Evolutionary conservation across 2,113 vertebrate species (phyloP), one percentile per base, ranked within the genome.

Genomic region (Megaptera novaeangliae): DNA sequence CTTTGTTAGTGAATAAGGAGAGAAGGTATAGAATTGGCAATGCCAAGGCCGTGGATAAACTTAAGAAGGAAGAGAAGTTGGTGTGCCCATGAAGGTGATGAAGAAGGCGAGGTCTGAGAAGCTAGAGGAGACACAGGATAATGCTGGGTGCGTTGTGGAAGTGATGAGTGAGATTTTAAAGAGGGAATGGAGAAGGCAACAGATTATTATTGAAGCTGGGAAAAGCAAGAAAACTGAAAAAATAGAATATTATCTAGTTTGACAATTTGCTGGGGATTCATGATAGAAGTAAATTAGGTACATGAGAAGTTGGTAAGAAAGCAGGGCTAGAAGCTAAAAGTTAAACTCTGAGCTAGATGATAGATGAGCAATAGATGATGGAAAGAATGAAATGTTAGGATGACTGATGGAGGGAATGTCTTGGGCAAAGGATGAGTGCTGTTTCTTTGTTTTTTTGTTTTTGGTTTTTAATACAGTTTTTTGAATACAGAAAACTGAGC

Each of bases 71-170:
- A 3, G 9, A 46, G 36, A 44, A 75, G 13, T 15, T 46, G 21
- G 9, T 1, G 0, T 52, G 20, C 14, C 29, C 20, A 9, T 36
- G 29, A 9, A 12, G 27, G 5, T 20, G 4, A 78, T 57, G n/a
- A 31, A 20, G 36, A 61, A 88, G 8, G 36, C 27, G 8, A 57
- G 11, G 11, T 69, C 21, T 91, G 27, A 91, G 27, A 69, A 8
- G 15, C 0, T 0, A 27, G 23, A 6, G 41, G 7, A 17, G 23
- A 46, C 31, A 34, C 2, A 59, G 39, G 66, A 71, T 59, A 31
- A 27, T 29, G 17, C 4, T 29, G 5, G 1, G 7, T 72, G 10
- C 8, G 15, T 15, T 12, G 36, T 29, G 29, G 31, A 74, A 31
- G 11, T 0, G 44, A 44, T 0, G 1, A 27, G 31, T 10, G 23